Evolutionary conservation across 2,888 invertebrate species (phyloP).

Genomic region (Euphydryas editha): DNA sequence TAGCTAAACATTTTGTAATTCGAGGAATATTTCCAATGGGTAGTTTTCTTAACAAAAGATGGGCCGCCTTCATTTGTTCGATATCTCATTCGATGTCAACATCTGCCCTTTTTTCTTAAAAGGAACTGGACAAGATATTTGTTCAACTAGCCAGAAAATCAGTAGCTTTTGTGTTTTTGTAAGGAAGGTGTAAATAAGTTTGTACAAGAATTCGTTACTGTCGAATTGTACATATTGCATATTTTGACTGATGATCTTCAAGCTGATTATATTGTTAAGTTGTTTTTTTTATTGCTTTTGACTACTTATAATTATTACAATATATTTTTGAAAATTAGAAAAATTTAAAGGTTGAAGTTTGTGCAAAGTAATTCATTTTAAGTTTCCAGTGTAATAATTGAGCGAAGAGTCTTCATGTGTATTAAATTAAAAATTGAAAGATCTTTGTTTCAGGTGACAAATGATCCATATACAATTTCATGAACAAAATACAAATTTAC

Average conservation of each 20-base stretch:
- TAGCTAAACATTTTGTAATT: constrained; percentile 81
- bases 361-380: no score
- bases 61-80: constrained; percentile 70
- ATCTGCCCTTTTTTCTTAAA: constrained; percentile 76
- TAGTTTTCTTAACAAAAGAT: constrained; percentile 76
- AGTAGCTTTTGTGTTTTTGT: constrained; percentile 67
- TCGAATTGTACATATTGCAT: constrained; percentile 45
- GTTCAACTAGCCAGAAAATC: constrained; percentile 82
- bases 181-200: constrained; percentile 62
- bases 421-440: no score
- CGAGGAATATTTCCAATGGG: constrained; percentile 77
- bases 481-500: no score
- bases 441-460: no score
- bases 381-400: no score
- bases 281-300: background rate
- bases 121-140: constrained; percentile 69
- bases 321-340: background rate
- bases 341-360: no score
- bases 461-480: no score
- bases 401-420: no score
- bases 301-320: background rate
- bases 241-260: constrained; percentile 49
- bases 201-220: constrained; percentile 56
- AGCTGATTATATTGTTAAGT: constrained; percentile 20
- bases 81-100: constrained; percentile 68